A percentile compares a stretch with the other conserved stretches of the same genome.
These are phyloP conservation scores for Ciconia nigra DNA, from an alignment of 2,797 vertebrate genomes.

Conservation along the genomic window DNA sequence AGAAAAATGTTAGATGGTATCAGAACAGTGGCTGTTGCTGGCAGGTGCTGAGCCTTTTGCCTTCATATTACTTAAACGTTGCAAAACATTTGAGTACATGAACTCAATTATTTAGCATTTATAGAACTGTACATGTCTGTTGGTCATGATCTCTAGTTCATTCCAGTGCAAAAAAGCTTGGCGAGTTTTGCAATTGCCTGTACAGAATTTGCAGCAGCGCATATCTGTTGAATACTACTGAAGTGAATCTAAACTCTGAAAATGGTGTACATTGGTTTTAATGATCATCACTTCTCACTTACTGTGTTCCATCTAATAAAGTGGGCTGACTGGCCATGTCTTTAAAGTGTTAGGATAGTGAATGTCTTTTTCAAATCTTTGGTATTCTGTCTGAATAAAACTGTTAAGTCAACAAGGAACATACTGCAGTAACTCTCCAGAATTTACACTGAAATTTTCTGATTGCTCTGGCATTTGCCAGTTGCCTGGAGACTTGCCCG, in stretches of 20 bases:
- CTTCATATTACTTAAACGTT: background rate
- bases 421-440: background rate
- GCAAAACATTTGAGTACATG: background rate
- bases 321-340: background rate
- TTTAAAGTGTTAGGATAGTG: background rate
- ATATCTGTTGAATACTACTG: background rate
- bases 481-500: background rate
- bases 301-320: background rate
- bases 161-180: background rate
- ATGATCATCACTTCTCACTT: background rate
- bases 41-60: background rate
- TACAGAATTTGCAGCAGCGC: background rate
- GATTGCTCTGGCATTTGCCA: background rate
- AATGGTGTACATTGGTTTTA: background rate
- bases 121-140: background rate
- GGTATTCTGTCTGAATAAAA: background rate
- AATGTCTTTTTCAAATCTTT: background rate
- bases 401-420: background rate
- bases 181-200: background rate
- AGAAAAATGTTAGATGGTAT: background rate
- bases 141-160: background rate
- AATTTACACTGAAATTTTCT: background rate
- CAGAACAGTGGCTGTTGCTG: background rate
- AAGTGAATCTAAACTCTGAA: background rate
- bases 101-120: background rate